Evolutionary conservation across 2,888 invertebrate species (phyloP), one percentile per base, ranked within the genome.

Genomic region (Brassicogethes aeneus): DNA sequence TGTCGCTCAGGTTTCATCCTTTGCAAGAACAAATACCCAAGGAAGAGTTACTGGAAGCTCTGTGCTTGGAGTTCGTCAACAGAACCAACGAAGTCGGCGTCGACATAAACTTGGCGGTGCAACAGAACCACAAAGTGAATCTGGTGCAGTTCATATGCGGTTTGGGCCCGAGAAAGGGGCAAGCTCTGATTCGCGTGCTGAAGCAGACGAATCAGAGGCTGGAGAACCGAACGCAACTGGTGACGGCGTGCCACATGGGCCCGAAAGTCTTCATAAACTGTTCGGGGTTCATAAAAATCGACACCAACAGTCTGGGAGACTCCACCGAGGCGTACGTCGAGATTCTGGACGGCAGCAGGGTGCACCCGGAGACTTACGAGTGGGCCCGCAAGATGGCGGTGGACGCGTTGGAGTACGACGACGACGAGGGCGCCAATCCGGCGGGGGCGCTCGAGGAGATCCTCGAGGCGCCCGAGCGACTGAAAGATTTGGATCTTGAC

Each of bases 371-470:
- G 71, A 94, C 96, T 0, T 99, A 99, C 66, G 99, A 99, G 62
- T 97, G 97, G 97, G 99, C 99, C 0, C 75, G 97, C 31, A 99
- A 99, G 71, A 99, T 99, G 97, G 99, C 99, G 0, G 95, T 97
- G 1, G 99, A 99, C 68, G 99, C 99, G 1, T 71, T 99, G 35
- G 99, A 99, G 58, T 95, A 96, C 56, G 96, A 97, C 60, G 96
- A 96, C 59, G 96, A 96, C 59, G 94, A 94, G 62, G 94, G 93
- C 53, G 87, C 88, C 0, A 94, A 95, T 69, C 95, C 96, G 0
- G 95, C 96, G 0, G 93, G 93, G 1, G 97, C 99, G 10, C 70
- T 99, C 16, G 97, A 97, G 67, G 97, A 97, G 67, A 97, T 99
- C 59, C 72, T 99, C 1, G 94, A 96, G 66, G 84, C 91, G 5